These are phyloP conservation scores for Cliona cf. orientalis DNA, from an alignment of 37 sponge, comb jelly and placozoan genomes.

Conservation along the genomic window DNA sequence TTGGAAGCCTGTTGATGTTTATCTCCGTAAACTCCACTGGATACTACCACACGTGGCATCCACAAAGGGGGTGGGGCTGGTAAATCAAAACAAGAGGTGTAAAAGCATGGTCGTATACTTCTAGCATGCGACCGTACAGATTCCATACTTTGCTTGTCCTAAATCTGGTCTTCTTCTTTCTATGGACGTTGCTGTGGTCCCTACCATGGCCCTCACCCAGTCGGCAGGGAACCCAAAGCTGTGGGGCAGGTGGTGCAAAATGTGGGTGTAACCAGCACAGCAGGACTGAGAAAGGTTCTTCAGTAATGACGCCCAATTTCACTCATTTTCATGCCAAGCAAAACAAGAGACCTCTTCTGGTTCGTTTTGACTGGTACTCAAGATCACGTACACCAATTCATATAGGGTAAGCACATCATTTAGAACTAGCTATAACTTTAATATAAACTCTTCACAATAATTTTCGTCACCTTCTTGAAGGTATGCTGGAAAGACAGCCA, in stretches of 20 bases:
- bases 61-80: constrained; percentile 28
- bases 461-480: constrained; percentile 11
- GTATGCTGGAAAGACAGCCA: constrained; percentile 82
- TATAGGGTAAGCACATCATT: constrained; percentile 62
- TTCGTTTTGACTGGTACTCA: constrained; percentile 83
- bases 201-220: no score
- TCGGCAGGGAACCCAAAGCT: not conserved
- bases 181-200: not conserved
- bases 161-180: not conserved
- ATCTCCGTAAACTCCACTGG: not conserved
- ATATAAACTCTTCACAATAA: not conserved
- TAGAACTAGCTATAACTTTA: no score
- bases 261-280: not conserved
- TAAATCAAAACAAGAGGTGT: no score
- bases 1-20: not conserved
- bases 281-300: not conserved
- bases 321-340: constrained; percentile 13
- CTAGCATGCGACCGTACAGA: not conserved
- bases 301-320: not conserved
- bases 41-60: not conserved
- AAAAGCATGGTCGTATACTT: no score
- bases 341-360: constrained; percentile 70
- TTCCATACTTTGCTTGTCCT: not conserved
- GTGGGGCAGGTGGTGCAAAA: constrained; percentile 23
- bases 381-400: constrained; percentile 66